Evolutionary conservation across 2,113 vertebrate species (phyloP).

Genomic region (Philantomba maxwellii): DNA sequence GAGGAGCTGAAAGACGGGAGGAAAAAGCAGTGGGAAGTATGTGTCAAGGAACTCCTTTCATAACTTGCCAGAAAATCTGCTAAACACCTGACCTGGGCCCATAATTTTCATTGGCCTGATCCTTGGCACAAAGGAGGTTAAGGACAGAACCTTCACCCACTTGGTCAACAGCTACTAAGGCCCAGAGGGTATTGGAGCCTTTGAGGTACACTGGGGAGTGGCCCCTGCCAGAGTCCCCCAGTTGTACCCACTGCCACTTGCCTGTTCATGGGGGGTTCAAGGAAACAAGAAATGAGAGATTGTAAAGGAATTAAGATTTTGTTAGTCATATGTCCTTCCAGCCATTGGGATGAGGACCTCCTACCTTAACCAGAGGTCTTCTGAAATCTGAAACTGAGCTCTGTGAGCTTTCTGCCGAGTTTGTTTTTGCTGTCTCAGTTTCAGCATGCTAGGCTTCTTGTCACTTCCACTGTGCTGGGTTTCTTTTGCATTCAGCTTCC

Average conservation of each 20-base stretch:
- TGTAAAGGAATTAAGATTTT: background rate
- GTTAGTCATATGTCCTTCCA: too few species aligned
- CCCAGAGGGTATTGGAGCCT: background rate
- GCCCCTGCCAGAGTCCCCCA: background rate
- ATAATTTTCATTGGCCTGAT: background rate
- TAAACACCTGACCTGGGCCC: background rate
- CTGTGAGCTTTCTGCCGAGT: too few species aligned
- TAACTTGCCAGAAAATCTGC: background rate
- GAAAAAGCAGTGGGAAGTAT: background rate
- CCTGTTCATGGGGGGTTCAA: accelerated
- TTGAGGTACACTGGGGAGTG: background rate
- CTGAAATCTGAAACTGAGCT: too few species aligned
- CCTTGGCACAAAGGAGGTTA: background rate
- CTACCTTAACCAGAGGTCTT: too few species aligned
- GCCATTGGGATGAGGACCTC: too few species aligned
- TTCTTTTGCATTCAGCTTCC: too few species aligned
- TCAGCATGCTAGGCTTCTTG: too few species aligned
- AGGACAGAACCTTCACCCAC: background rate
- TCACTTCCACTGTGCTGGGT: too few species aligned
- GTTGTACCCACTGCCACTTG: background rate
- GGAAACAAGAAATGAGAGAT: background rate
- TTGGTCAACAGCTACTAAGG: background rate
- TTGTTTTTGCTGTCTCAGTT: too few species aligned
- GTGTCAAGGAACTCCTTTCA: background rate
- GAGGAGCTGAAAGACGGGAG: background rate